Evolutionary conservation across 2,888 invertebrate genomes (phyloP).

Genomic region (Chalcis sispes): DNA sequence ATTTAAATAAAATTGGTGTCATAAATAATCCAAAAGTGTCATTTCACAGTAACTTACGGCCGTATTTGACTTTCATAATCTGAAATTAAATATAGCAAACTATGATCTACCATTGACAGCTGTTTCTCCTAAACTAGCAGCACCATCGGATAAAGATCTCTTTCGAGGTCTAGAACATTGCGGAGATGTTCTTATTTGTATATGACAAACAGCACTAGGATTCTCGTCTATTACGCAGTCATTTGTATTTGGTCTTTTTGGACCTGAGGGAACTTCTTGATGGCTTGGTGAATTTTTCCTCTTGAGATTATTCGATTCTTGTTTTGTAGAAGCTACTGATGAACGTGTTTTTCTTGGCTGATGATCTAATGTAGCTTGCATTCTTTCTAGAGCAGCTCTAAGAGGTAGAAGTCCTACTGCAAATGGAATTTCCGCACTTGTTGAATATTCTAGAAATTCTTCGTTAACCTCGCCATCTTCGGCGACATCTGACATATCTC

Average conservation of each 20-base stretch:
- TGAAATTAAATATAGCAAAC: conserved; percentile 3
- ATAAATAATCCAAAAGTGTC: conserved; percentile 49
- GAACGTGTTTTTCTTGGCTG: conserved; percentile 75
- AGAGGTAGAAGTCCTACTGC: conserved; percentile 75
- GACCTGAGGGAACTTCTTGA: conserved; percentile 43
- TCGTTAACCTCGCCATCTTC: conserved; percentile 60
- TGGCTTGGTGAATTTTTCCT: conserved; percentile 58
- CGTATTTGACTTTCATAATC: background rate
- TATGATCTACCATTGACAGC: conserved; percentile 51
- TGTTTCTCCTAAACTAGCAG: conserved; percentile 31
- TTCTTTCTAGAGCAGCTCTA: conserved; percentile 73
- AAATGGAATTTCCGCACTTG: conserved; percentile 75
- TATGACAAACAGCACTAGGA: conserved; percentile 71
- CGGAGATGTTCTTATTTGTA: conserved; percentile 70
- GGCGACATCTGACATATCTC: conserved; percentile 72
- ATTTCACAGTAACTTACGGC: conserved; percentile 20
- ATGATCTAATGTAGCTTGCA: conserved; percentile 75
- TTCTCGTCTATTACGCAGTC: conserved; percentile 57
- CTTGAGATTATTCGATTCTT: conserved; percentile 62
- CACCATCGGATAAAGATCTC: conserved; percentile 54
- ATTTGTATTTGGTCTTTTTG: conserved; percentile 45
- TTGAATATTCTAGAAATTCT: conserved; percentile 62
- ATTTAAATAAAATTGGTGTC: conserved; percentile 32
- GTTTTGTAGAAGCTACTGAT: conserved; percentile 69
- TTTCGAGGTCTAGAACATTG: conserved; percentile 54